These are phyloP conservation scores for Eucidaris tribuloides DNA, from an alignment of 35 echinoderm and acorn worm species.

Conservation along the genomic window DNA sequence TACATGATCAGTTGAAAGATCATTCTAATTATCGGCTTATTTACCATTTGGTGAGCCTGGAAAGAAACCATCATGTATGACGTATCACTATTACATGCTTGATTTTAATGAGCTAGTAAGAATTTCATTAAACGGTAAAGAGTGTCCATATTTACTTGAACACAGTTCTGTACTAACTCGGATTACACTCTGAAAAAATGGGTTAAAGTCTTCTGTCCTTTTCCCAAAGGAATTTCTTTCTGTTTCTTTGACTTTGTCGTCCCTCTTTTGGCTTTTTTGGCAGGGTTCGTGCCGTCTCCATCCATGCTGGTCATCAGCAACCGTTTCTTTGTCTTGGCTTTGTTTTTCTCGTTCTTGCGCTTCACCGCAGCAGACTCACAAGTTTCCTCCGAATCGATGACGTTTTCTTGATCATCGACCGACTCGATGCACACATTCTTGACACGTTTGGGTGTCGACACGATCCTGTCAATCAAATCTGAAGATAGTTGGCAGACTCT, in stretches of 20 bases:
- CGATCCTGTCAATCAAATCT: background rate
- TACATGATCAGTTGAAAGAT: too few relatives aligned
- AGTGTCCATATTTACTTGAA: too few relatives aligned
- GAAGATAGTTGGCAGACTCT: background rate
- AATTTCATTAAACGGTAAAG: too few relatives aligned
- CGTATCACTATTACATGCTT: too few relatives aligned
- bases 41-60: too few relatives aligned
- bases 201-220: slow-evolving; percentile 47
- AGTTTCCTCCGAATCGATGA: background rate
- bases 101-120: too few relatives aligned
- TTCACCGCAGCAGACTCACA: background rate
- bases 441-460: slow-evolving; percentile 14
- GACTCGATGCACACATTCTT: background rate
- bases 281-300: background rate
- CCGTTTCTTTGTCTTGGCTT: slow-evolving; percentile 18
- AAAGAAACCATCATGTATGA: too few relatives aligned
- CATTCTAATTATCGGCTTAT: too few relatives aligned
- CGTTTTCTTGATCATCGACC: slow-evolving; percentile 22
- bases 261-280: slow-evolving; percentile 28
- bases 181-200: slow-evolving; percentile 39
- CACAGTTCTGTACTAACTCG: too few relatives aligned
- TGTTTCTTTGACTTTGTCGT: slow-evolving; percentile 18
- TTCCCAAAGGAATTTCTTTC: slow-evolving; percentile 10
- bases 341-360: slow-evolving; percentile 7
- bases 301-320: background rate